phyloP scores from a whole-genome alignment of 2,888 invertebrate species.

The Globia sparganii region DNA sequence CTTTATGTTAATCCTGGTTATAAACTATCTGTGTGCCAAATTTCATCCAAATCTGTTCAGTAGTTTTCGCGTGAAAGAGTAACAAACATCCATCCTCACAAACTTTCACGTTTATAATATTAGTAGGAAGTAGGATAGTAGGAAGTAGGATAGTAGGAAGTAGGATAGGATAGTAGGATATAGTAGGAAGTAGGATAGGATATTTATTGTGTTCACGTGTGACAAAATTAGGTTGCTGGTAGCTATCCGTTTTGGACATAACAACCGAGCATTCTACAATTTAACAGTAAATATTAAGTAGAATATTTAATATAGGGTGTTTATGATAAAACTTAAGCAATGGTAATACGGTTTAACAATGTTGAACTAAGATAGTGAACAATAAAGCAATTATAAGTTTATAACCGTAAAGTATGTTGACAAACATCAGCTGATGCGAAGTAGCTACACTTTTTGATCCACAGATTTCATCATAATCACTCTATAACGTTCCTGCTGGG shows the following conservation, averaged over 20 bases:
- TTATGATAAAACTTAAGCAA: slow-evolving; percentile 11
- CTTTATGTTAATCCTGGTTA: too few relatives aligned
- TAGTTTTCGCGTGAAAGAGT: too few relatives aligned
- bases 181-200: too few relatives aligned
- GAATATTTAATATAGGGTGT: background rate
- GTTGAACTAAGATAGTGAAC: slow-evolving; percentile 46
- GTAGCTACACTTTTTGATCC: slow-evolving; percentile 4
- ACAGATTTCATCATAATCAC: background rate
- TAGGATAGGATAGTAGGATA: too few relatives aligned
- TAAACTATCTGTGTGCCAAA: too few relatives aligned
- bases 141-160: too few relatives aligned
- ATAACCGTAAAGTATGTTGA: slow-evolving; percentile 11
- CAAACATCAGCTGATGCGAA: slow-evolving; percentile 25
- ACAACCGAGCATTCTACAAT: background rate
- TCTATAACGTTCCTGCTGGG: too few relatives aligned
- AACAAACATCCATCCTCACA: too few relatives aligned
- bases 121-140: too few relatives aligned
- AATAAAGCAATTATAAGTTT: slow-evolving; percentile 18
- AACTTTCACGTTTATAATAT: too few relatives aligned
- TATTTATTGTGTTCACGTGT: background rate
- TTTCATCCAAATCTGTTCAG: too few relatives aligned
- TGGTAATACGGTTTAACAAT: slow-evolving; percentile 19
- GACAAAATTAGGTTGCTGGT: slow-evolving; percentile 9
- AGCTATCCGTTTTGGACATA: slow-evolving; percentile 4
- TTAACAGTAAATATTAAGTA: slow-evolving; percentile 10